Conservation (phyloP, 2,113 vertebrate species). For the Daubentonia madagascariensis region DNA sequence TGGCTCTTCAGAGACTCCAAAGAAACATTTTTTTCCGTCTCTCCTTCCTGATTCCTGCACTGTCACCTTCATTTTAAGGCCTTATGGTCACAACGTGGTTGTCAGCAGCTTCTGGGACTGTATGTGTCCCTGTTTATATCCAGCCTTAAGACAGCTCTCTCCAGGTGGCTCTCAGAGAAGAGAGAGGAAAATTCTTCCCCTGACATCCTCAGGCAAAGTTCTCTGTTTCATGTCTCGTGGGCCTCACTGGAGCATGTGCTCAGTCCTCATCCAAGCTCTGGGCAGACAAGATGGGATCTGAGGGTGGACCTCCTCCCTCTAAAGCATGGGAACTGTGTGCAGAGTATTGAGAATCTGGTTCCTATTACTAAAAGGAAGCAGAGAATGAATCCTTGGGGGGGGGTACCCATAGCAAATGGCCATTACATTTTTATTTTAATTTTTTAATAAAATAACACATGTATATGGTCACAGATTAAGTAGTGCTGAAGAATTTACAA, state of each 20-base stretch:
- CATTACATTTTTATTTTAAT: neutral
- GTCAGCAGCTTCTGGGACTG: neutral
- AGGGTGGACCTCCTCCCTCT: neutral
- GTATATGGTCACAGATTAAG: neutral
- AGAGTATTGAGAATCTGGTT: neutral
- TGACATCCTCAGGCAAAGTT: neutral
- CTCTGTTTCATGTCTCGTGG: neutral
- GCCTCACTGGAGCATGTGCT: neutral
- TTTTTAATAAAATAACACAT: neutral
- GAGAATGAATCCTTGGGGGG: neutral
- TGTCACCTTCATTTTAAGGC: neutral
- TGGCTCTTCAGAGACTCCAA: neutral
- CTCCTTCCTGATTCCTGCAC: neutral
- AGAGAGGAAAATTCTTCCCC: neutral
- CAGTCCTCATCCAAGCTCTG: accelerated
- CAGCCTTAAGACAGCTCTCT: neutral
- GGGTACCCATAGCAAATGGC: neutral
- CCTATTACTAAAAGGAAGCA: neutral
- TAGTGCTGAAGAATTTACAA: neutral
- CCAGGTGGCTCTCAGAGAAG: neutral
- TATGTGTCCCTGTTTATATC: neutral
- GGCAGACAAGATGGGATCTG: too few relatives aligned
- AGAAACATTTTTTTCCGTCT: neutral
- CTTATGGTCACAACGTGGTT: neutral
- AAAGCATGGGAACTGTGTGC: neutral